Percentiles rank a stretch among this genome's conserved stretches.
phyloP scores from a whole-genome alignment of 2,797 vertebrate genomes.

The Argya squamiceps region DNA sequence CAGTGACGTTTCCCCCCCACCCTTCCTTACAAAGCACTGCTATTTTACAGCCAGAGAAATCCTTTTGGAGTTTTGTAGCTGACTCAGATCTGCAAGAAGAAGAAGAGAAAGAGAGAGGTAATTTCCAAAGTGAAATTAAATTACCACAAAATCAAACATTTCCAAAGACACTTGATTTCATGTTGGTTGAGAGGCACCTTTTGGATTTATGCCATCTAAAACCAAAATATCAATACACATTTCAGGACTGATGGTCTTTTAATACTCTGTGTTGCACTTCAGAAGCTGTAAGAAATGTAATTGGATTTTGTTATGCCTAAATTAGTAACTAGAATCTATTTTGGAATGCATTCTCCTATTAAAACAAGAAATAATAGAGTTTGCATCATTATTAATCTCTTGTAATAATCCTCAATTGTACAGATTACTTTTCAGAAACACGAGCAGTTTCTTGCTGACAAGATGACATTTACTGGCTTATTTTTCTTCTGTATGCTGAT shows the following conservation, averaged over 20 bases:
- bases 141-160: not conserved
- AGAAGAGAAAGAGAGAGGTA: not conserved
- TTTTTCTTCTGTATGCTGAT: conserved; percentile 33
- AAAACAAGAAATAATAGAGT: not conserved
- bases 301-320: not conserved
- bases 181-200: not conserved
- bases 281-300: not conserved
- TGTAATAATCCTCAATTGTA: not conserved
- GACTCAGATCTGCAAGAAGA: not conserved
- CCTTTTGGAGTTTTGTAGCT: not conserved
- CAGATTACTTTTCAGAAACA: conserved; percentile 7
- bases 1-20: conserved; percentile 5
- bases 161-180: not conserved
- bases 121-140: not conserved
- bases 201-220: not conserved
- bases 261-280: not conserved
- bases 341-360: not conserved
- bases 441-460: not conserved
- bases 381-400: not conserved
- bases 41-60: not conserved
- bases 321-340: not conserved
- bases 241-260: not conserved
- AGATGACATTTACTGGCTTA: conserved; percentile 29
- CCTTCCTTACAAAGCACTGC: not conserved
- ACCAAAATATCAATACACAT: not conserved